phyloP scores from a whole-genome alignment of 1,140 invertebrate species.

The Hyles vespertilio region DNA sequence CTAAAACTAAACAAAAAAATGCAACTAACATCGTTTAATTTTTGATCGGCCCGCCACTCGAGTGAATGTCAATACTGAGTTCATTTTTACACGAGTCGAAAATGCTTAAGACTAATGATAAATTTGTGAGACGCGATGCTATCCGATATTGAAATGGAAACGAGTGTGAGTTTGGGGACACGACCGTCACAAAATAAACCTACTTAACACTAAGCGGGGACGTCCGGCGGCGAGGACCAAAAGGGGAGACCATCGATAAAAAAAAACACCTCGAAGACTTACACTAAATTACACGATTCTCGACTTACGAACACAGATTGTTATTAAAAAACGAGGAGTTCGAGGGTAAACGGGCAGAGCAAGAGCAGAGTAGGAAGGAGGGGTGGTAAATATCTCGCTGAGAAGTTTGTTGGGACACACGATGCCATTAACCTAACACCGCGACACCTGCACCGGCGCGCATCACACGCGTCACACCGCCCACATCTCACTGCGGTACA shows the following conservation, averaged over 20 bases:
- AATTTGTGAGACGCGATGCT: constrained; percentile 26
- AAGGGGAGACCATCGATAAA: constrained; percentile 22
- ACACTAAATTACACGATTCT: constrained; percentile 35
- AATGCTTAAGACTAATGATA: constrained; percentile 29
- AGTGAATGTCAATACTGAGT: constrained; percentile 48
- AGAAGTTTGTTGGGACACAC: constrained; percentile 65
- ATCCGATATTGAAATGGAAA: constrained; percentile 1
- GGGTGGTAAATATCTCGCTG: constrained; percentile 49
- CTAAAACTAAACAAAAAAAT: constrained; percentile 51
- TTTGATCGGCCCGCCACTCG: constrained; percentile 30
- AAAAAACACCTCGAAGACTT: constrained; percentile 30
- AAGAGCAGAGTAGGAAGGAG: constrained; percentile 12
- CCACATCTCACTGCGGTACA: too few relatives aligned
- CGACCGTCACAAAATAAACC: constrained; percentile 43
- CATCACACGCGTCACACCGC: constrained; percentile 30
- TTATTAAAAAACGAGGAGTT: constrained; percentile 17
- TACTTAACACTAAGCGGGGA: constrained; percentile 58
- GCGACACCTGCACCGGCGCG: constrained; percentile 28
- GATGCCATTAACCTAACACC: constrained; percentile 63
- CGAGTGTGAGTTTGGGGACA: constrained; percentile 15
- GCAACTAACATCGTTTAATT: constrained; percentile 44
- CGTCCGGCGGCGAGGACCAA: constrained; percentile 39
- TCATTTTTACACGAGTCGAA: constrained; percentile 10
- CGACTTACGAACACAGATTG: constrained; percentile 34
- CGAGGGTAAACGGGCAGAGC: constrained; percentile 8